Base-by-base conservation (phyloP, 2,797 vertebrate genomes). In the Eremophila alpestris region DNA sequence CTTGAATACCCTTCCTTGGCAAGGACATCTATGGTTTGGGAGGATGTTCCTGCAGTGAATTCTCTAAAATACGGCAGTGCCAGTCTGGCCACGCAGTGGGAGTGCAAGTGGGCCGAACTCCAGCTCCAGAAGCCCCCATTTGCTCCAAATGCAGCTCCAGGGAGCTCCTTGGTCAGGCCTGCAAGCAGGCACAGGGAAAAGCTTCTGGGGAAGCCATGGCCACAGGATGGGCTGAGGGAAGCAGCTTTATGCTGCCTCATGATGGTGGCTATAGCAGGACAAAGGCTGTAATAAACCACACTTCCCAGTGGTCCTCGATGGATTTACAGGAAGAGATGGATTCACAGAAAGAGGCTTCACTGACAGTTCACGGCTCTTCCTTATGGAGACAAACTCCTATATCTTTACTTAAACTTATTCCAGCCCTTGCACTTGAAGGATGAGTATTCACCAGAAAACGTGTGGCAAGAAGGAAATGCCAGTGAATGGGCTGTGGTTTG, bases 1-100 rank as follows among this genome's bases (percentile, higher is more conserved):
- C 87, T 95, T 91, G 86, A 97, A 87, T 70, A 94, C 38, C 82
- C 74, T 76, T 75, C 78, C 92, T 91, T 81, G 83, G 82, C 89
- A 95, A 83, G 84, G 76, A 94, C 74, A 94, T 91, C 76, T 96
- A 92, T 55, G 48, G 78, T 48, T 73, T 7, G 22, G 76, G 89
- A 92, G 80, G 79, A 80, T 91, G 79, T 78, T 94, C 87, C 89
- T 87, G 87, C 84, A 92, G 92, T 5, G 56, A 93, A 91, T 85
- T 88, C 73, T 81, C 59, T 77, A 71, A 90, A 93, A 85, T 43
- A 83, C 0, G 1, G 56, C 8, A 2, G 54, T 81, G 83, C 45
- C 7, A 5, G 76, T 92, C 80, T 40, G 43, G 70, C 73, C 36
- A 36, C 59, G 1, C 9, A 23, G 2, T 3, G 29, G 88, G 55